phyloP scores from a whole-genome alignment of 2,113 vertebrate genomes.

The Zosterops borbonicus region DNA sequence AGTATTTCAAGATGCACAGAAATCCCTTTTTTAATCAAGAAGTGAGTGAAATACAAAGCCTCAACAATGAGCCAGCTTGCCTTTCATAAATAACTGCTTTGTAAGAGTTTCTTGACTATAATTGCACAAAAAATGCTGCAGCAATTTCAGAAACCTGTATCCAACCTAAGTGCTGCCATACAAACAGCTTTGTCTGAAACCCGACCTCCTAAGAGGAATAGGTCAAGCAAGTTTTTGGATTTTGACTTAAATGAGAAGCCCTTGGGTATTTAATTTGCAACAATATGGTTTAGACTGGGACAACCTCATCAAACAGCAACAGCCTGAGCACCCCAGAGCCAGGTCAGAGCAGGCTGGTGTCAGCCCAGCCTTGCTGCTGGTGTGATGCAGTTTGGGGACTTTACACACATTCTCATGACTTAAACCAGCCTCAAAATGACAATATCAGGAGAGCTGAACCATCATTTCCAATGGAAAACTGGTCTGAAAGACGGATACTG shows the following conservation, averaged over 20 bases:
- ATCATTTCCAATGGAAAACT: background rate
- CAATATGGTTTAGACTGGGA: background rate
- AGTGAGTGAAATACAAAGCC: background rate
- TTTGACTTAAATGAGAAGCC: background rate
- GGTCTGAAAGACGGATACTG: background rate
- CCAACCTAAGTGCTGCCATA: background rate
- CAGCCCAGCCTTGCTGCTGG: background rate
- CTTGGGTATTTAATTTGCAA: background rate
- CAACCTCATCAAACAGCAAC: rapidly evolving
- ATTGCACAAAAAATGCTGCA: background rate
- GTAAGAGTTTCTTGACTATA: background rate
- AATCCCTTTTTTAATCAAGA: background rate
- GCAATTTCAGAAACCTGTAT: background rate
- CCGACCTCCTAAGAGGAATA: background rate
- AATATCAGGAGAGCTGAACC: background rate
- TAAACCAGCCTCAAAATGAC: background rate
- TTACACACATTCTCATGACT: background rate
- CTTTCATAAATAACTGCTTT: background rate
- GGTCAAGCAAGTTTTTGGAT: background rate
- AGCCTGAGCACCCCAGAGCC: background rate
- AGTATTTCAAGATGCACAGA: constrained; percentile 38
- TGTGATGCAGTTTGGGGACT: background rate
- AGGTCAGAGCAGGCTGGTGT: background rate
- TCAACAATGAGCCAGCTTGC: background rate
- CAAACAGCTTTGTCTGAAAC: background rate